These are phyloP conservation scores for Chrysotoxum bicinctum DNA, from an alignment of 2,888 invertebrate species.

Conservation along the genomic window DNA sequence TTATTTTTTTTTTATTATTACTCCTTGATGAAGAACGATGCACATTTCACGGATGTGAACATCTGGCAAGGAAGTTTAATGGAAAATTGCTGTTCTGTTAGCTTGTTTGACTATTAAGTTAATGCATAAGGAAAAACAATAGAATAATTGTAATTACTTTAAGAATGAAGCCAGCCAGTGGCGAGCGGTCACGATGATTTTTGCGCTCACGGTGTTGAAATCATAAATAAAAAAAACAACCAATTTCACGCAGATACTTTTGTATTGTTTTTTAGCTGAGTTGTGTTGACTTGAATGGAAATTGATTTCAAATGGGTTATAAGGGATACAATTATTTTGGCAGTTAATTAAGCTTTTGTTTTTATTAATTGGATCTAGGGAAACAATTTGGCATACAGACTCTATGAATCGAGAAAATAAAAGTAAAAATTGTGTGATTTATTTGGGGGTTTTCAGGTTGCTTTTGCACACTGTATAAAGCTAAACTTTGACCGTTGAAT, in stretches of 20 bases:
- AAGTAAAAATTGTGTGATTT: background rate
- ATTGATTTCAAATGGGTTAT: background rate
- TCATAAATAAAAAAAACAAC: background rate
- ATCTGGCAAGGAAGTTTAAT: conserved; percentile 44
- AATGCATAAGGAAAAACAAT: conserved; percentile 23
- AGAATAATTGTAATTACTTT: conserved; percentile 23
- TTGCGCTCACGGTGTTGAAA: background rate
- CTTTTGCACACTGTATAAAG: no score
- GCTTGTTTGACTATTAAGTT: conserved; percentile 50
- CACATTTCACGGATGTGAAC: conserved; percentile 35
- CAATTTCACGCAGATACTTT: background rate
- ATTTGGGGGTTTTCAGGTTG: no score
- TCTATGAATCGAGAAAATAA: background rate
- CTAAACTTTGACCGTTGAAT: no score
- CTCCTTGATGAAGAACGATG: conserved; percentile 42
- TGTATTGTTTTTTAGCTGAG: background rate
- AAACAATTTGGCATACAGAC: background rate
- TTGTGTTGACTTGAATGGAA: background rate
- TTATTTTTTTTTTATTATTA: background rate
- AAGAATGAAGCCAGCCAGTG: background rate
- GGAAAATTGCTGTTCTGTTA: conserved; percentile 57
- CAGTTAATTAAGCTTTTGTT: background rate
- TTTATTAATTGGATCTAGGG: background rate
- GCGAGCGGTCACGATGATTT: background rate
- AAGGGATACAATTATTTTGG: background rate